These are phyloP conservation scores for Wasmannia auropunctata DNA, from an alignment of 1,140 invertebrate genomes.

Conservation along the genomic window DNA sequence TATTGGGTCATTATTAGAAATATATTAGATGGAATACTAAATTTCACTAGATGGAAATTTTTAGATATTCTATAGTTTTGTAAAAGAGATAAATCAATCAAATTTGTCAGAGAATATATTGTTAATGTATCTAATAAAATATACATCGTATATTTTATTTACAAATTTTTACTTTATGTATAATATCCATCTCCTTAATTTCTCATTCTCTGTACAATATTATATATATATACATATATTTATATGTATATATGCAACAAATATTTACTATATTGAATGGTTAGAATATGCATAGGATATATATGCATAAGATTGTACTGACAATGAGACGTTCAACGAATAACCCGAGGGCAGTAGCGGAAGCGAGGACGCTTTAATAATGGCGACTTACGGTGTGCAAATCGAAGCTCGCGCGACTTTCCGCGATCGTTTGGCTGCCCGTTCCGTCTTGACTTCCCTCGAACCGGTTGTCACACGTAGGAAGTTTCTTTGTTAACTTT, in stretches of 20 bases:
- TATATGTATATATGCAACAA: too few relatives aligned
- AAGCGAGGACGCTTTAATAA: slow-evolving; percentile 25
- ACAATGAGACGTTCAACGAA: not conserved
- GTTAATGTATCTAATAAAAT: not conserved
- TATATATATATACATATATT: not conserved
- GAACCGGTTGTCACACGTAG: slow-evolving; percentile 36
- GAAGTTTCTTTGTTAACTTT: slow-evolving; percentile 44
- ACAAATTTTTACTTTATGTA: not conserved
- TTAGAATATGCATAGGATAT: not conserved
- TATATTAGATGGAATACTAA: not conserved
- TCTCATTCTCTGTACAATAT: not conserved
- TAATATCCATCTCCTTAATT: not conserved
- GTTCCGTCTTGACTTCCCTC: slow-evolving; percentile 18
- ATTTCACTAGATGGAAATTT: not conserved
- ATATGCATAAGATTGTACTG: not conserved
- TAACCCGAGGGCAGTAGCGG: not conserved
- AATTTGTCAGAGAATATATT: not conserved
- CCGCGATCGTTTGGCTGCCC: slow-evolving; percentile 20
- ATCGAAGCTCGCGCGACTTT: slow-evolving; percentile 37
- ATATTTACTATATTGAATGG: not conserved
- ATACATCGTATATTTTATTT: not conserved
- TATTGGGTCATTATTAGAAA: not conserved
- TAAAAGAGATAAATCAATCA: not conserved
- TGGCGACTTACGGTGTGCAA: slow-evolving; percentile 34
- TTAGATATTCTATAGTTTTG: not conserved